phyloP scores from a whole-genome alignment of 2,888 invertebrate species.

The Nycteola revayana region DNA sequence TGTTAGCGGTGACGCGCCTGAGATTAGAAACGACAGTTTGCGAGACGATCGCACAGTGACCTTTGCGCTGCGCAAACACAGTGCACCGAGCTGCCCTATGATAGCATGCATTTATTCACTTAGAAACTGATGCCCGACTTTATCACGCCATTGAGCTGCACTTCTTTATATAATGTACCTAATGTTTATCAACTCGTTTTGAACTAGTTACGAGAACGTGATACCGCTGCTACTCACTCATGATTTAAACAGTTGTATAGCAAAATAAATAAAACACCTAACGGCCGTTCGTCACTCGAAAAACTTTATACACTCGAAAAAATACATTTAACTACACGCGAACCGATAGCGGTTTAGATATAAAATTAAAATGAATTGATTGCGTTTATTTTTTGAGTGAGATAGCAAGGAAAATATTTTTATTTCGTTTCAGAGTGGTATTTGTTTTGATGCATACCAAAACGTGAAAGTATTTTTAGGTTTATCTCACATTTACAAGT shows the following conservation, averaged over 20 bases:
- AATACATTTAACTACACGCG: too few species aligned
- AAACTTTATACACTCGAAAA: too few species aligned
- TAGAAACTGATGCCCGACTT: slow-evolving; percentile 42
- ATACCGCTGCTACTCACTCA: slow-evolving; percentile 11
- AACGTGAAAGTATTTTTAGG: too few species aligned
- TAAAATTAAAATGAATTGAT: too few species aligned
- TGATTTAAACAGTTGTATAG: slow-evolving; percentile 16
- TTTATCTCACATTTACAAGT: too few species aligned
- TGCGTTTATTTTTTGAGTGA: too few species aligned
- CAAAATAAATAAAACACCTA: slow-evolving; percentile 32
- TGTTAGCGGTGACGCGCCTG: slow-evolving; percentile 28
- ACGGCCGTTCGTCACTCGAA: slow-evolving; percentile 17
- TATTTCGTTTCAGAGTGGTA: too few species aligned
- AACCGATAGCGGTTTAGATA: too few species aligned
- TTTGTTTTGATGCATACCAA: too few species aligned
- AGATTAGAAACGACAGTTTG: slow-evolving; percentile 33
- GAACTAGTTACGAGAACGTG: slow-evolving; percentile 26
- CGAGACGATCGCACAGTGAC: slow-evolving; percentile 47
- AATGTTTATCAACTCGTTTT: slow-evolving; percentile 22
- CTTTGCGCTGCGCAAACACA: slow-evolving; percentile 55
- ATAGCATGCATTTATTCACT: slow-evolving; percentile 63
- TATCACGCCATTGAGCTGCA: slow-evolving; percentile 48
- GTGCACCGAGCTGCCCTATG: slow-evolving; percentile 40
- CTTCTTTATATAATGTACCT: slow-evolving; percentile 33
- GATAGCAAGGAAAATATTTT: too few species aligned